Conservation (phyloP, 2,797 vertebrate genomes). For the Acestrorhynchus altus region DNA sequence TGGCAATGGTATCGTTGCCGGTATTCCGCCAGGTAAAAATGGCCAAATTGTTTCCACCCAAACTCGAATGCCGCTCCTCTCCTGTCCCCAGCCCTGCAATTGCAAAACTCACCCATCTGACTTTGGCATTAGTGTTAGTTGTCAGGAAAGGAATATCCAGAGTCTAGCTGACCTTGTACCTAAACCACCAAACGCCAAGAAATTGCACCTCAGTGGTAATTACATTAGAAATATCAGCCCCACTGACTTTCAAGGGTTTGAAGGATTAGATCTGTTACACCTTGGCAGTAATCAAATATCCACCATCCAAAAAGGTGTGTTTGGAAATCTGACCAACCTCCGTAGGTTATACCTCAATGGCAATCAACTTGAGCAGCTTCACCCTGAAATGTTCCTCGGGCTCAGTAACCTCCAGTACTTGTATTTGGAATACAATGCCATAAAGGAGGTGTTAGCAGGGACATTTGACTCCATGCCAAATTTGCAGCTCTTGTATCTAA, state of each 20-base stretch:
- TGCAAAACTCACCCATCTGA: conserved; percentile 97
- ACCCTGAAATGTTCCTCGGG: conserved; percentile 95
- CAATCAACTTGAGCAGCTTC: conserved; percentile 94
- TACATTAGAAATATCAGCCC: conserved; percentile 89
- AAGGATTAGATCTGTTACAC: conserved; percentile 95
- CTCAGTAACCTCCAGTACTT: conserved; percentile 96
- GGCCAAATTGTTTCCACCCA: conserved; percentile 93
- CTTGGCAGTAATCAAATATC: conserved; percentile 96
- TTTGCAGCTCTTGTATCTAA: conserved; percentile 95
- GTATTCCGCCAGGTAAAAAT: conserved; percentile 86
- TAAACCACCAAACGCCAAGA: conserved; percentile 93
- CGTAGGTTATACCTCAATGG: conserved; percentile 95
- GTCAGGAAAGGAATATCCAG: conserved; percentile 93
- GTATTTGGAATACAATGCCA: conserved; percentile 98
- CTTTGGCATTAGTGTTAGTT: conserved; percentile 95
- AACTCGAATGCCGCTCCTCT: conserved; percentile 88
- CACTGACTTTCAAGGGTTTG: conserved; percentile 89
- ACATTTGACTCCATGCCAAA: conserved; percentile 97
- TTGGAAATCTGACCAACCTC: conserved; percentile 94
- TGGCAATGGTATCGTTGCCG: conserved; percentile 94
- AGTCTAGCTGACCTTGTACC: conserved; percentile 88
- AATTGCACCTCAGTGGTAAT: conserved; percentile 95
- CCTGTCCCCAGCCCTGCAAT: conserved; percentile 89
- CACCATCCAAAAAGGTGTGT: conserved; percentile 88
- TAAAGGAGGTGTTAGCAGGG: conserved; percentile 93